phyloP scores from a whole-genome alignment of 2,888 invertebrate species.

The Galerucella nymphaeae region DNA sequence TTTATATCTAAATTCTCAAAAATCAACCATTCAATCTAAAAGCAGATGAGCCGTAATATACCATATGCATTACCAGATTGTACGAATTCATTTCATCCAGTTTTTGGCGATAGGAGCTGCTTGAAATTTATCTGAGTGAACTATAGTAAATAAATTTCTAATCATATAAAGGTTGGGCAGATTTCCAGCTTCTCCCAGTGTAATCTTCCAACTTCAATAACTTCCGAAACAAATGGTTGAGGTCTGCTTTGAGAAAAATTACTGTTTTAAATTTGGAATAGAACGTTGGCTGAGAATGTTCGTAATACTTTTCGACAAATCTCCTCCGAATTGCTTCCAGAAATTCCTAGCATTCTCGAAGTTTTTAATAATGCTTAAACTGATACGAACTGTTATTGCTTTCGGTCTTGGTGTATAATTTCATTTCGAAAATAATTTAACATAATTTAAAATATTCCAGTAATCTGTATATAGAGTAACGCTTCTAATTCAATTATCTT shows the following conservation, averaged over 20 bases:
- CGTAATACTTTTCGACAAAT: constrained; percentile 39
- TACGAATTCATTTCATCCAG: background rate
- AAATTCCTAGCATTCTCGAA: constrained; percentile 30
- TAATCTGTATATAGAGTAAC: background rate
- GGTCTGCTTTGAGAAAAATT: constrained; percentile 43
- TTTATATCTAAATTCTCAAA: too few relatives aligned
- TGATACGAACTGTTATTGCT: constrained; percentile 24
- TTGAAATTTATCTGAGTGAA: constrained; percentile 37
- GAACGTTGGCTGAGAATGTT: constrained; percentile 31
- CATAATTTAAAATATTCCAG: background rate
- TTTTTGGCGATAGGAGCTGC: constrained; percentile 9
- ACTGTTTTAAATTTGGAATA: constrained; percentile 41
- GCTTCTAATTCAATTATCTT: background rate
- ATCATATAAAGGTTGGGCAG: constrained; percentile 45
- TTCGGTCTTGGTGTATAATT: background rate
- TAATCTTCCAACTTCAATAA: constrained; percentile 45
- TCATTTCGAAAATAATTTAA: background rate
- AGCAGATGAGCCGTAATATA: background rate
- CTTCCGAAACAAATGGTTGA: constrained; percentile 43
- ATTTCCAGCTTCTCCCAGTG: constrained; percentile 40
- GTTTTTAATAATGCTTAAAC: constrained; percentile 27
- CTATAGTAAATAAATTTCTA: constrained; percentile 44
- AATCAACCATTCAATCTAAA: background rate
- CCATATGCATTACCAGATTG: background rate
- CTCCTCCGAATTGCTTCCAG: constrained; percentile 34